Evolutionary conservation across 2,797 vertebrate species (phyloP).

Genomic region (Acrocephalus scirpaceus): DNA sequence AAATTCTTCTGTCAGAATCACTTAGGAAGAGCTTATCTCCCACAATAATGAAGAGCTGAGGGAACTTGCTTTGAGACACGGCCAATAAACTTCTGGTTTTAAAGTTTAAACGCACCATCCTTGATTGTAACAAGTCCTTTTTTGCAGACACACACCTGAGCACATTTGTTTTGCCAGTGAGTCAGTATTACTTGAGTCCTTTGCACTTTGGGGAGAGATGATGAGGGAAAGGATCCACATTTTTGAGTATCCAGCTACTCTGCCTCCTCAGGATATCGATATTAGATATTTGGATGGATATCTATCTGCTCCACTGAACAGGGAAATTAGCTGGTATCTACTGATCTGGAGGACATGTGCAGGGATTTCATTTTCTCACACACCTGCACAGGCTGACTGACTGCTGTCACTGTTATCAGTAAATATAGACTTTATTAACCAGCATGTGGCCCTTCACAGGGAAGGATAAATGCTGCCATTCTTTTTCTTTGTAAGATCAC

Average conservation of each 20-base stretch:
- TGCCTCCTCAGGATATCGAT: not conserved
- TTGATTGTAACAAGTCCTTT: not conserved
- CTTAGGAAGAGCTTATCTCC: not conserved
- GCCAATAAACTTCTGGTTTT: not conserved
- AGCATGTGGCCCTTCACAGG: not conserved
- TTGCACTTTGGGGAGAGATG: not conserved
- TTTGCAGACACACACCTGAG: not conserved
- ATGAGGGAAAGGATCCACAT: not conserved
- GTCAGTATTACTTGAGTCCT: not conserved
- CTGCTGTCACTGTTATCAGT: not conserved
- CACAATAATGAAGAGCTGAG: not conserved
- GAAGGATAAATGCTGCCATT: not conserved
- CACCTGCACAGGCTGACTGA: not conserved
- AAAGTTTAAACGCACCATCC: fast-evolving
- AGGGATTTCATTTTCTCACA: not conserved
- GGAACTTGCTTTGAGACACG: not conserved
- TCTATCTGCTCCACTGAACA: not conserved
- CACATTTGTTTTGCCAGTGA: not conserved
- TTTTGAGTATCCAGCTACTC: not conserved
- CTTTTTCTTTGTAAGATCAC: not conserved
- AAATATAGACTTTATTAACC: not conserved
- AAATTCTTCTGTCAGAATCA: not conserved
- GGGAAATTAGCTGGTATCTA: not conserved
- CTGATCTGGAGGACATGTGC: not conserved
- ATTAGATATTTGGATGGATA: not conserved